Evolutionary conservation across 2,888 invertebrate genomes (phyloP).

Genomic region (Anoplius nigerrimus): DNA sequence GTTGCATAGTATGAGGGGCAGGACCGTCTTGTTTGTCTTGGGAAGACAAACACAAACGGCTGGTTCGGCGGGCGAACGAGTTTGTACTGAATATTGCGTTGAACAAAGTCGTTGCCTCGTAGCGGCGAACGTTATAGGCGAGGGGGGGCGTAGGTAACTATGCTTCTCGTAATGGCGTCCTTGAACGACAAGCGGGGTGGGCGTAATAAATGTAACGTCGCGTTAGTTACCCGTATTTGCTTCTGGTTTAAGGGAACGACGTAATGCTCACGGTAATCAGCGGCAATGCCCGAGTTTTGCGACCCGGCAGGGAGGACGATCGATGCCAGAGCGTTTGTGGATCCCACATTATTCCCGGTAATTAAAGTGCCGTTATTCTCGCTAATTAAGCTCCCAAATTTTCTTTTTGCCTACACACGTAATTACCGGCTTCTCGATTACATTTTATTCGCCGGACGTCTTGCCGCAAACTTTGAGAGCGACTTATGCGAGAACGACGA

Average conservation of each 20-base stretch:
- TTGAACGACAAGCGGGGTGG: constrained; percentile 10
- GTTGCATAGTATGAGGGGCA: too few relatives aligned
- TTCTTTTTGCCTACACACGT: too few relatives aligned
- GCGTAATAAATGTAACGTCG: constrained; percentile 10
- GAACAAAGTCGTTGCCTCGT: constrained; percentile 2
- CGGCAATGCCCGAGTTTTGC: not conserved
- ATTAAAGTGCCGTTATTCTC: too few relatives aligned
- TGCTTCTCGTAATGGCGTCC: constrained; percentile 10
- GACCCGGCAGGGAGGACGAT: too few relatives aligned
- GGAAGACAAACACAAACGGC: not conserved
- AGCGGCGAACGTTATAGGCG: not conserved
- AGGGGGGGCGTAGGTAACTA: not conserved
- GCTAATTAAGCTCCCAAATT: too few relatives aligned
- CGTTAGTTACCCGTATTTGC: constrained; percentile 12
- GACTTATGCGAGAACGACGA: not conserved
- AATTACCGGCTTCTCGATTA: too few relatives aligned
- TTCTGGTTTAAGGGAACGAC: not conserved
- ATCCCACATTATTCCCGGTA: too few relatives aligned
- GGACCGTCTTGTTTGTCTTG: too few relatives aligned
- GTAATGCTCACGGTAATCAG: constrained; percentile 3
- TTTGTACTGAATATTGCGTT: not conserved
- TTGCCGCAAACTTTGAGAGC: too few relatives aligned
- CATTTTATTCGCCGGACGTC: too few relatives aligned
- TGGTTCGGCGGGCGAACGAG: not conserved
- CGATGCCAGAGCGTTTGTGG: not conserved